Evolutionary conservation across 2,113 vertebrate genomes (phyloP).

Genomic region (Melanerpes formicivorus): DNA sequence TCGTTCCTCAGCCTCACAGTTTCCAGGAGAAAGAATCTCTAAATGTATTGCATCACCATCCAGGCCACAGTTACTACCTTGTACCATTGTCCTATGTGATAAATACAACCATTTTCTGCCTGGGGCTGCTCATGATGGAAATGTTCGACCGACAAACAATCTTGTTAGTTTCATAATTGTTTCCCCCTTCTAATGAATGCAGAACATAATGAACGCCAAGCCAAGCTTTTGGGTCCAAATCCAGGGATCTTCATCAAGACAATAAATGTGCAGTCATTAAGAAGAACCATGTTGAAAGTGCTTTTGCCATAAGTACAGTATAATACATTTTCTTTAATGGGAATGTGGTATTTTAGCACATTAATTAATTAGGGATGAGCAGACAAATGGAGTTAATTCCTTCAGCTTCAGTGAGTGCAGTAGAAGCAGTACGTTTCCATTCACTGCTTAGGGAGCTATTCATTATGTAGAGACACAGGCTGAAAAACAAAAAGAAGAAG

Average conservation of each 20-base stretch:
- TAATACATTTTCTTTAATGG: slow-evolving; percentile 52
- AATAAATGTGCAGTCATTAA: slow-evolving; percentile 48
- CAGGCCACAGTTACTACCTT: background rate
- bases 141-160: slow-evolving; percentile 32
- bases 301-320: slow-evolving; percentile 17
- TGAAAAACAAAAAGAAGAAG: background rate
- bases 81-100: background rate
- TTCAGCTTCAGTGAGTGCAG: slow-evolving; percentile 29
- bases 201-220: slow-evolving; percentile 6
- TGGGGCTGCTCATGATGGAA: background rate
- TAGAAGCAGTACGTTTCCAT: slow-evolving; percentile 22
- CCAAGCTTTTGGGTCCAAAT: slow-evolving; percentile 45
- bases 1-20: background rate
- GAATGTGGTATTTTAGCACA: slow-evolving; percentile 45
- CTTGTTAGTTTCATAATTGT: slow-evolving; percentile 45
- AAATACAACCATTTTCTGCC: slow-evolving; percentile 27
- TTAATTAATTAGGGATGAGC: slow-evolving; percentile 53
- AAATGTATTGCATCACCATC: background rate
- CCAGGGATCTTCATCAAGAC: slow-evolving; percentile 38
- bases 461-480: background rate
- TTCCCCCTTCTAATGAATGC: slow-evolving; percentile 26
- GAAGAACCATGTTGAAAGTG: slow-evolving; percentile 4
- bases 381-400: slow-evolving; percentile 48
- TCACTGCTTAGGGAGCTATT: background rate
- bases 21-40: background rate